Evolutionary conservation across 2,888 invertebrate genomes (phyloP), one percentile per base, ranked within the genome.

Genomic region (Penaeus monodon): DNA sequence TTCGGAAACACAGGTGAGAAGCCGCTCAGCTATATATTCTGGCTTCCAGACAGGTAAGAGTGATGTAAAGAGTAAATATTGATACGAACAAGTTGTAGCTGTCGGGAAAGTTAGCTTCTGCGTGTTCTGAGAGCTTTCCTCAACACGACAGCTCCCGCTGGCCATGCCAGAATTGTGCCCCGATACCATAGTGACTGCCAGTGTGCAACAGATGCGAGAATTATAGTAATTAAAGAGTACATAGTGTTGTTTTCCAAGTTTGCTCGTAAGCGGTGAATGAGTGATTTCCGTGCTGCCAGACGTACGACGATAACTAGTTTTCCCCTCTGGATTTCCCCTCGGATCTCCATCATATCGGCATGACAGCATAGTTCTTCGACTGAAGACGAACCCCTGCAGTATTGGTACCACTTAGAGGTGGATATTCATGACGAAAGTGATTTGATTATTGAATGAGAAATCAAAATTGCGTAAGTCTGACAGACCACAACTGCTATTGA

Each of bases 401-500:
- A 14, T 12, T 57, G 57, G 57, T 57, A 57, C 57, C 57, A 57
- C 17, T 14, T 20, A 57, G 57, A 57, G 57, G 17, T 14, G 57
- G 57, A 57, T 57, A 20, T 57, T 17, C 57, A 57, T 33, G 29
- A 38, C 8, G 29, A 27, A 33, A 38, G n/a, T 33, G 76, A 81
- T 49, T 49, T 66, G n/a, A 66, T 14, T 81, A 24, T 22, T 74
- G 82, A 76, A 66, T 38, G 68, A 66, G 66, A 64, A 84, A 68
- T 78, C 68, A 84, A 57, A 65, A 66, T 77, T 77, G 77, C 63
- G 86, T 81, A 64, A 85, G 80, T 74, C 57, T 57, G 80, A 68
- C 86, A 82, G 68, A 86, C 68, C 86, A 86, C 81, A 77, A 81
- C 81, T 81, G 81, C 81, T 86, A 86, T 86, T 86, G 86, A 86